Base-by-base conservation (phyloP, 2,797 vertebrate genomes). In the Australoheros facetus region DNA sequence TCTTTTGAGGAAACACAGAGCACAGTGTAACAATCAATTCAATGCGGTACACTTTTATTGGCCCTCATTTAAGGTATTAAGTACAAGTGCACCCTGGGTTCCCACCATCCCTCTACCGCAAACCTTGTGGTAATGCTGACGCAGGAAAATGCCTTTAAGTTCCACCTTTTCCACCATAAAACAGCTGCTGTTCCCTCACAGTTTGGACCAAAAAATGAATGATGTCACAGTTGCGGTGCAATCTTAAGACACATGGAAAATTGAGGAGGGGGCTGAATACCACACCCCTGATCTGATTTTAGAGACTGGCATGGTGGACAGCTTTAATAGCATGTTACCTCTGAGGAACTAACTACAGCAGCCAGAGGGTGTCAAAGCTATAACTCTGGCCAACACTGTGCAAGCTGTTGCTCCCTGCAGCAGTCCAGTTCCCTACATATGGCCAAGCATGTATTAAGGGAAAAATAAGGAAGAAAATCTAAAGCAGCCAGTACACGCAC, bases 151-250 rank as follows among this genome's bases (percentile, higher is more conserved):
- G 77, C 82, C 82, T 82, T 88, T 87, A 89, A 82, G 80, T 86
- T 87, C 87, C 87, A 93, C 91, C 91, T 92, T 94, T 93, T 91
- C 90, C 89, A 82, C 88, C 79, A 90, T 85, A 93, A 90, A 90
- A 87, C 90, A 89, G 90, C 84, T 87, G 89, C 81, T 34, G 78
- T 79, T 86, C 81, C 42, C 83, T 86, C 53, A 42, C 71, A 51
- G 75, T 78, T 81, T 73, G 62, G 82, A 79, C 70, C 80, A 90
- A 51, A 51, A 72, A 86, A 56, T 87, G 79, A 74, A 89, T 93
- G 92, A 94, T 91, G 93, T 94, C 91, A 90, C 54, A 30, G 45
- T 60, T 85, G 83, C 45, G 86, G 81, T 70, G 76, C 75, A 80
- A 78, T 62, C 78, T 72, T 42, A 71, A 83, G 42, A 75, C 74